Conservation (phyloP, 2,888 invertebrate genomes). For the Bimastos eiseni region DNA sequence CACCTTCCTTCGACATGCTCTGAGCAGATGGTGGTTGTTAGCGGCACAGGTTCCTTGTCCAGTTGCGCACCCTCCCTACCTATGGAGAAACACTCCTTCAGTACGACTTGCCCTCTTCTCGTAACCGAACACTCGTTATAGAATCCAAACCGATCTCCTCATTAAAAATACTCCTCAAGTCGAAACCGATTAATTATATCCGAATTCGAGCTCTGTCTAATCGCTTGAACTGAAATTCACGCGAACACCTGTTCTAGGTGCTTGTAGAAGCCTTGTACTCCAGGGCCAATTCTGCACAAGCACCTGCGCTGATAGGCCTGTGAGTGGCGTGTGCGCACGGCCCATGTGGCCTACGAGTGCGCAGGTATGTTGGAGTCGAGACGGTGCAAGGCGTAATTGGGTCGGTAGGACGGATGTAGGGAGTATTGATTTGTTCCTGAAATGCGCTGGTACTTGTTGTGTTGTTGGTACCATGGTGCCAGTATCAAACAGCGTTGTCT, state of each 20-base stretch:
- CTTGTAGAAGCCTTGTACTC: too few relatives aligned
- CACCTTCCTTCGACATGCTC: conserved; percentile 1
- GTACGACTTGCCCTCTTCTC: background rate
- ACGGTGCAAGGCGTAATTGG: too few relatives aligned
- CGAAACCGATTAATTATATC: too few relatives aligned
- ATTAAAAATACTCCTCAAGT: too few relatives aligned
- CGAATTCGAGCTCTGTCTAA: too few relatives aligned
- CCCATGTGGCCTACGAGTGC: too few relatives aligned
- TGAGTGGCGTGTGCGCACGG: too few relatives aligned
- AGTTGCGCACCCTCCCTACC: background rate
- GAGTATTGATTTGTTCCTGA: background rate
- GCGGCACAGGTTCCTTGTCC: background rate
- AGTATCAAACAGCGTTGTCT: background rate
- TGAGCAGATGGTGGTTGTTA: background rate
- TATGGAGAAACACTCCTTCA: background rate
- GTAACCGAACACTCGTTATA: background rate
- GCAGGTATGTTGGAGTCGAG: too few relatives aligned
- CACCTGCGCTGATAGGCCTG: too few relatives aligned
- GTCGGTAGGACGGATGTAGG: background rate
- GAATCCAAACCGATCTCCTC: background rate
- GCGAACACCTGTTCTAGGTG: too few relatives aligned
- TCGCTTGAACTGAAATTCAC: too few relatives aligned
- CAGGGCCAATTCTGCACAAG: too few relatives aligned
- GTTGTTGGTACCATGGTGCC: background rate
- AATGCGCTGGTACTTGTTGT: background rate